Evolutionary conservation across 2,113 vertebrate genomes (phyloP), one percentile per base, ranked within the genome.

Genomic region (Ictalurus punctatus): DNA sequence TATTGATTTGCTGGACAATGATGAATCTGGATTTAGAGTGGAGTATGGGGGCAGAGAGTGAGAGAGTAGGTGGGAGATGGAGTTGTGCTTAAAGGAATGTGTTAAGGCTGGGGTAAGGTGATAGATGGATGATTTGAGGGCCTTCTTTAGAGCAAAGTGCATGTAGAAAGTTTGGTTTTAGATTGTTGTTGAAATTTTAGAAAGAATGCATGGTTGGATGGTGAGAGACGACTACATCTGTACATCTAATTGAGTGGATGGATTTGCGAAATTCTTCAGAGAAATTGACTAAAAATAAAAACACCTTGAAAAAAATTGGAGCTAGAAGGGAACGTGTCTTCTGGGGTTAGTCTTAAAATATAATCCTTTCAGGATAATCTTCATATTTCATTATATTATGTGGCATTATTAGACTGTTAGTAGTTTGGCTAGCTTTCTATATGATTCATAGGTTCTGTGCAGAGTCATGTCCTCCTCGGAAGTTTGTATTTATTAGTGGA

Each of bases 1-100:
- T 96, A 96, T 96, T 96, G 96, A 96, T 96, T 95, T 94, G 94
- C 88, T 85, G 92, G 95, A 96, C 95, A 96, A 94, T 95, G 96
- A 96, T 96, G 94, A 95, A 96, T 96, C 40, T 94, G 91, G 93
- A 93, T 89, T 88, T 92, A 91, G 91, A 94, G 92, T 90, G 90
- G 90, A 90, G 90, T 90, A 87, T 92, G 90, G 89, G 91, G 86
- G 83, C 91, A 40, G 82, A 88, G 84, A 83, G 91, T 84, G 87
- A 58, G 30, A 40, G 76, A 76, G 88, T 92, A 80, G 81, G 86
- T 87, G 84, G 63, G 81, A 84, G 78, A 83, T 91, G 91, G 88
- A 94, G 92, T 83, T 86, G 58, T 87, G 87, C 86, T 90, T 93
- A 86, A 93, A 91, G 90, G 65, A 59, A 73, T 87, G 84, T 89